Percentiles rank a stretch among this genome's conserved stretches.
Evolutionary conservation across 2,888 invertebrate species (phyloP).

Genomic region (Scaptomyza cyrtandrae): DNA sequence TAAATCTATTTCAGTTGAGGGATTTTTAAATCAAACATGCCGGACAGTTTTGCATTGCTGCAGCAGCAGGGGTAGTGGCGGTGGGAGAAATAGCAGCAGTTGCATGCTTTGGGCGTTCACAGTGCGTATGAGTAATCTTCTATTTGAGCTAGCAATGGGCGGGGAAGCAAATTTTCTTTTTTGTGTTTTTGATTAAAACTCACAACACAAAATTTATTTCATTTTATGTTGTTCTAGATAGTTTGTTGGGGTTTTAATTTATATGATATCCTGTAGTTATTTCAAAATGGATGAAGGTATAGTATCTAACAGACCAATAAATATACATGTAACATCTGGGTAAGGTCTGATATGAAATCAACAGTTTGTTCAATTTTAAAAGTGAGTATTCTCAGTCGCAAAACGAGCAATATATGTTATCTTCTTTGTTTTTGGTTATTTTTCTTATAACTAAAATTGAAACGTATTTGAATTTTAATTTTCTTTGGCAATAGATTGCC

Average conservation of each 20-base stretch:
- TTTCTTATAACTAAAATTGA: constrained; percentile 42
- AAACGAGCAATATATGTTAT: neutral
- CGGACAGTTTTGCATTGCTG: constrained; percentile 72
- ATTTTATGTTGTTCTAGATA: constrained; percentile 60
- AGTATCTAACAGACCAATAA: too few species aligned
- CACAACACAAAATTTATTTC: constrained; percentile 63
- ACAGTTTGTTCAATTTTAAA: too few species aligned
- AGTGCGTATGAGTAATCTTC: constrained; percentile 68
- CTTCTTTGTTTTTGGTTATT: constrained; percentile 1
- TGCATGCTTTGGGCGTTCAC: constrained; percentile 48
- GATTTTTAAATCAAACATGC: constrained; percentile 78
- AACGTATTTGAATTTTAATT: constrained; percentile 73
- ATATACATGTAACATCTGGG: too few species aligned
- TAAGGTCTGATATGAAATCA: too few species aligned
- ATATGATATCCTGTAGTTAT: neutral
- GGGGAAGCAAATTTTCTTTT: constrained; percentile 16
- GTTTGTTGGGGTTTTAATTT: constrained; percentile 19
- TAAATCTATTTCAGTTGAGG: constrained; percentile 81
- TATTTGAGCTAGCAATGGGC: constrained; percentile 24
- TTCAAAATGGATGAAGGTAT: too few species aligned
- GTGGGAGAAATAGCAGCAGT: constrained; percentile 24
- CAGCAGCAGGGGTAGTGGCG: too few species aligned
- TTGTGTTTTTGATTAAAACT: constrained; percentile 64
- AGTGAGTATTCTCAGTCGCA: neutral
- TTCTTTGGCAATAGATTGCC: constrained; percentile 55